These are phyloP conservation scores for Calephelis nemesis DNA, from an alignment of 1,140 invertebrate genomes.

Conservation along the genomic window DNA sequence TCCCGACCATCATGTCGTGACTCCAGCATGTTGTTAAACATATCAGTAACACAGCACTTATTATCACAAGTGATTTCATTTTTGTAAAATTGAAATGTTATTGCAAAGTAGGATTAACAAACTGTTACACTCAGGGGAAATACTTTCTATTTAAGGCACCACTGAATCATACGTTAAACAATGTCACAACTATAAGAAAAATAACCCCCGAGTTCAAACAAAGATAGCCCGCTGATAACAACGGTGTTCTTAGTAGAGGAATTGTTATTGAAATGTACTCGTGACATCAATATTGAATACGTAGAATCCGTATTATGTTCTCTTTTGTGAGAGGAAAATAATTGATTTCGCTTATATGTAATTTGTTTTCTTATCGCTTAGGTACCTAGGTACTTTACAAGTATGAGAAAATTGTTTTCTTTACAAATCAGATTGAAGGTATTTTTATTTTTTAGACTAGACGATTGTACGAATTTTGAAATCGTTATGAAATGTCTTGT, in stretches of 20 bases:
- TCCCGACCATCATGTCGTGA: slow-evolving; percentile 51
- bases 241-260: not conserved
- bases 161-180: not conserved
- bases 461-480: no score
- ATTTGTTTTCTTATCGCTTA: no score
- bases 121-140: not conserved
- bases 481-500: no score
- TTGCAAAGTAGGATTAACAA: not conserved
- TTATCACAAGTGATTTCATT: slow-evolving; percentile 46
- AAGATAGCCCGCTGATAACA: slow-evolving; percentile 10
- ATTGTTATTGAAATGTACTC: slow-evolving; percentile 15
- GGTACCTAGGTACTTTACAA: no score
- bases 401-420: no score
- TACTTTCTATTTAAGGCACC: slow-evolving; percentile 5
- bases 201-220: slow-evolving; percentile 7
- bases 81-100: not conserved
- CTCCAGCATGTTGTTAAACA: slow-evolving; percentile 43
- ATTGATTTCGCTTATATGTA: no score
- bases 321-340: no score
- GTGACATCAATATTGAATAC: slow-evolving; percentile 2
- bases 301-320: no score
- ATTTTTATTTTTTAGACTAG: no score
- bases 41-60: slow-evolving; percentile 40
- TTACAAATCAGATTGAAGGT: no score
- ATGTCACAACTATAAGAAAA: not conserved